A percentile compares a stretch with the other conserved stretches of the same genome.
Evolutionary conservation across 2,797 vertebrate species (phyloP).

Genomic region (Artibeus lituratus): DNA sequence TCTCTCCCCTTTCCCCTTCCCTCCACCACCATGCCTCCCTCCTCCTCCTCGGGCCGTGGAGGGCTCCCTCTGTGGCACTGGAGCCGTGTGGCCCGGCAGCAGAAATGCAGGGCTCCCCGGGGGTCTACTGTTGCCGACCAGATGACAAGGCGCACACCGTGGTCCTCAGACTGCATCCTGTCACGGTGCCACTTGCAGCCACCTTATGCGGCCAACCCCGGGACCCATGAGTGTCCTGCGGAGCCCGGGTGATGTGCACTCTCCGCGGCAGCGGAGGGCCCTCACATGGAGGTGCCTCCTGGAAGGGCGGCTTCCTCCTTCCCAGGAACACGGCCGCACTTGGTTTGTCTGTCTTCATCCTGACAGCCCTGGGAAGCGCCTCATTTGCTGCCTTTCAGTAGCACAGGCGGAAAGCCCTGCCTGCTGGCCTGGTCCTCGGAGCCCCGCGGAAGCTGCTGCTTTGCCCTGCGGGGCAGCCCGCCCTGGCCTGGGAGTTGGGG

Average conservation of each 20-base stretch:
- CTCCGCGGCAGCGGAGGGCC: rapidly evolving
- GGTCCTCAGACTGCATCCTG: neutral
- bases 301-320: neutral
- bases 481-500: neutral
- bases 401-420: rapidly evolving
- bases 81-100: neutral
- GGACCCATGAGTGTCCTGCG: neutral
- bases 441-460: neutral
- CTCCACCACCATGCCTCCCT: neutral
- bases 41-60: neutral
- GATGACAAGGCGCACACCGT: rapidly evolving
- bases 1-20: neutral
- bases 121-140: neutral
- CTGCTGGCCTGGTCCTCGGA: too few relatives aligned
- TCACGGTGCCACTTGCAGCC: neutral
- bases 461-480: neutral
- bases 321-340: neutral
- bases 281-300: too few relatives aligned
- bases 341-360: neutral
- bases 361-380: neutral
- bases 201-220: rapidly evolving
- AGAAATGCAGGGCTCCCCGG: neutral
- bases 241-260: rapidly evolving
- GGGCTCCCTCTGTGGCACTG: neutral
- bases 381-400: neutral